phyloP scores from a whole-genome alignment of 2,113 vertebrate genomes.

The Gobio gobio region DNA sequence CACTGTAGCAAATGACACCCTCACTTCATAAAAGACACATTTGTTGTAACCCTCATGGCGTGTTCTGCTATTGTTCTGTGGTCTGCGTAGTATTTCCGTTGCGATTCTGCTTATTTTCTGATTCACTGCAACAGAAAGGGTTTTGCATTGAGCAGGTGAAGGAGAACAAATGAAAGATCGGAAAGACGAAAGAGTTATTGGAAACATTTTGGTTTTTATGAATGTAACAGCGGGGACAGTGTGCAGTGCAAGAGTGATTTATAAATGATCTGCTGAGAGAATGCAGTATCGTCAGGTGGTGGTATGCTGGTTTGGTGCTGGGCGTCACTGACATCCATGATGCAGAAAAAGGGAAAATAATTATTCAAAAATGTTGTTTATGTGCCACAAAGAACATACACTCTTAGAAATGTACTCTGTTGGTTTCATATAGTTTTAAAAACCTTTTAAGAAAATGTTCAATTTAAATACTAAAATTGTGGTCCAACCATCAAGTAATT shows the following conservation, averaged over 20 bases:
- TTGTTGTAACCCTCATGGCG: slow-evolving; percentile 50
- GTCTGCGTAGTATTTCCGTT: slow-evolving; percentile 50
- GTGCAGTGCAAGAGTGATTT: slow-evolving; percentile 68
- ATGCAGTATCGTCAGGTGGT: background rate
- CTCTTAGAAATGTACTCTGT: background rate
- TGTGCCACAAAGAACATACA: background rate
- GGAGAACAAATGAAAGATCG: slow-evolving; percentile 56
- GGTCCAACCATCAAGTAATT: background rate
- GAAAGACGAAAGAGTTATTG: slow-evolving; percentile 54
- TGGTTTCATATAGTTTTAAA: background rate
- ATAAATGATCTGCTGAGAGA: slow-evolving; percentile 59
- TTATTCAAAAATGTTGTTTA: background rate
- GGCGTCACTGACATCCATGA: background rate
- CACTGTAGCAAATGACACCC: slow-evolving; percentile 42
- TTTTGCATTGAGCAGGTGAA: slow-evolving; percentile 59
- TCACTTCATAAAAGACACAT: slow-evolving; percentile 57
- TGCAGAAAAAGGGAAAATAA: background rate
- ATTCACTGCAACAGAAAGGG: slow-evolving; percentile 73
- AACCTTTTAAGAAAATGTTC: too few relatives aligned
- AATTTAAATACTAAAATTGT: background rate
- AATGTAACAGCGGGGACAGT: slow-evolving; percentile 70
- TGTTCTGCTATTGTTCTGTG: slow-evolving; percentile 70
- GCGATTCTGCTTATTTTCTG: slow-evolving; percentile 78
- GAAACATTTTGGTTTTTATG: slow-evolving; percentile 59
- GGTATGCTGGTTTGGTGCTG: background rate